Evolutionary conservation across 2,888 invertebrate genomes (phyloP).

Genomic region (Acronicta psi): DNA sequence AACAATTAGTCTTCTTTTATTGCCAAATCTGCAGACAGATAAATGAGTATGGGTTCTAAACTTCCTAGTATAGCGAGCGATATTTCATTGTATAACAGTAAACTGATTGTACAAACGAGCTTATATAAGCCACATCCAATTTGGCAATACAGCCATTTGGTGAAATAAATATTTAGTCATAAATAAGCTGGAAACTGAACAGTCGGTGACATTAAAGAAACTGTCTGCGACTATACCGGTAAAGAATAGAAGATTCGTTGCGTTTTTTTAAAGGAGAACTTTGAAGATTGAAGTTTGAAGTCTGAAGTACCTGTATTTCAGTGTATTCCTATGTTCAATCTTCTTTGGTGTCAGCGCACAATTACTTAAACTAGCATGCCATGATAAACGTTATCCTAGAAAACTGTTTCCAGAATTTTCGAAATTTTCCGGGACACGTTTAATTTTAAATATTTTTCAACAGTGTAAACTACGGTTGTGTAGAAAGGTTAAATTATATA

Average conservation of each 20-base stretch:
- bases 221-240: background rate
- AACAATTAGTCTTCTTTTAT: slow-evolving; percentile 20
- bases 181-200: slow-evolving; percentile 52
- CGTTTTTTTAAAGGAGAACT: too few relatives aligned
- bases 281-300: too few relatives aligned
- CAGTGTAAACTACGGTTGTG: too few relatives aligned
- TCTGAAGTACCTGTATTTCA: too few relatives aligned
- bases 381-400: too few relatives aligned
- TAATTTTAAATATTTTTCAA: too few relatives aligned
- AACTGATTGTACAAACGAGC: slow-evolving; percentile 41
- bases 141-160: slow-evolving; percentile 58
- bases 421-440: too few relatives aligned
- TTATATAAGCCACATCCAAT: slow-evolving; percentile 56
- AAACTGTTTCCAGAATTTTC: too few relatives aligned
- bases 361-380: too few relatives aligned
- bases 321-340: too few relatives aligned
- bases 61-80: slow-evolving; percentile 27
- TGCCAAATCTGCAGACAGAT: slow-evolving; percentile 30
- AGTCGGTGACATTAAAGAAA: slow-evolving; percentile 55
- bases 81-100: slow-evolving; percentile 53
- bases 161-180: slow-evolving; percentile 62
- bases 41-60: slow-evolving; percentile 31
- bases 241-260: slow-evolving; percentile 25
- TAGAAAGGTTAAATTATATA: too few relatives aligned
- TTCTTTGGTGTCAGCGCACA: too few relatives aligned